A percentile compares a stretch with the other conserved stretches of the same genome.
These are phyloP conservation scores for Taphrorychus bicolor DNA, from an alignment of 2,888 invertebrate genomes.

Conservation along the genomic window DNA sequence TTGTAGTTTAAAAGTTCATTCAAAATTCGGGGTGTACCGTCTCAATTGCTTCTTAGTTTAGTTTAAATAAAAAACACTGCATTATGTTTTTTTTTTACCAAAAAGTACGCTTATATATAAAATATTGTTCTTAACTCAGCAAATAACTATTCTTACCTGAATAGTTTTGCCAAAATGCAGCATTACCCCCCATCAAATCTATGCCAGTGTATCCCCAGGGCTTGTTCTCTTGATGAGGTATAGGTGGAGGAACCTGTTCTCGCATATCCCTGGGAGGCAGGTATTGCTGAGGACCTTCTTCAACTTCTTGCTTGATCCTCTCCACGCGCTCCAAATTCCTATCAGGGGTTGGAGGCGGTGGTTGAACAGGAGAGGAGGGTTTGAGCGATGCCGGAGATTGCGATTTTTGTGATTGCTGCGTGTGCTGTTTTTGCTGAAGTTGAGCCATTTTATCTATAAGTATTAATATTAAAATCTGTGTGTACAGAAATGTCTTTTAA, in stretches of 20 bases:
- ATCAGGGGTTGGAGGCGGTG: slow-evolving; percentile 37
- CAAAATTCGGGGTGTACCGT: too few relatives aligned
- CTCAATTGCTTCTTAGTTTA: too few relatives aligned
- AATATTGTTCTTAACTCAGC: too few relatives aligned
- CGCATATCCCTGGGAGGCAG: slow-evolving; percentile 40
- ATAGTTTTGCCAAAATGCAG: slow-evolving; percentile 91
- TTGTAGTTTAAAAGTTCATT: too few relatives aligned
- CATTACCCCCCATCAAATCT: slow-evolving; percentile 85
- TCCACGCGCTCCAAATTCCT: slow-evolving; percentile 45
- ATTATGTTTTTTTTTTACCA: too few relatives aligned
- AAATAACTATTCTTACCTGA: too few relatives aligned
- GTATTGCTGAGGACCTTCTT: slow-evolving; percentile 47
- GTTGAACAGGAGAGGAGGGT: slow-evolving; percentile 43
- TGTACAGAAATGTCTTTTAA: slow-evolving; percentile 36
- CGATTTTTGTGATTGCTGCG: neutral
- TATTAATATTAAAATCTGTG: too few relatives aligned
- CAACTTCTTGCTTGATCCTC: slow-evolving; percentile 51
- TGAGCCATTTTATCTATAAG: slow-evolving; percentile 49
- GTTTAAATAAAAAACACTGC: too few relatives aligned
- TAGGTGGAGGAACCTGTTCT: slow-evolving; percentile 51
- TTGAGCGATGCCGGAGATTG: slow-evolving; percentile 16
- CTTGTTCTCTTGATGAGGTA: slow-evolving; percentile 64
- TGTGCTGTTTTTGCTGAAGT: slow-evolving; percentile 45
- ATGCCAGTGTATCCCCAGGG: slow-evolving; percentile 75
- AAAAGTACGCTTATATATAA: too few relatives aligned